Percentiles rank a stretch among this genome's conserved stretches.
phyloP scores from a whole-genome alignment of 2,888 invertebrate species.

The Iselma pallidipennis region DNA sequence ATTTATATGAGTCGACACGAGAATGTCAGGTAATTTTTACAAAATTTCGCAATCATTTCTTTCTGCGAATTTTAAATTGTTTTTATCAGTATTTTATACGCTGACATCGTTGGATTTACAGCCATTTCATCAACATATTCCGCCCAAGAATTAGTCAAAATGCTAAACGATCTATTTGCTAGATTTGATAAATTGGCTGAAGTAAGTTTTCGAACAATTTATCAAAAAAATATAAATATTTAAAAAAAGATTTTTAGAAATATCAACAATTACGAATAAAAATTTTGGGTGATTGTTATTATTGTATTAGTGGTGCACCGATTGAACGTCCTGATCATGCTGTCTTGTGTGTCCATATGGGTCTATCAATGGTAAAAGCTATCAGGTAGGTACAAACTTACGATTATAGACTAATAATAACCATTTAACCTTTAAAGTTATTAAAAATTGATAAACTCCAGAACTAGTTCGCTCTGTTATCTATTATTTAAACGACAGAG shows the following conservation, averaged over 20 bases:
- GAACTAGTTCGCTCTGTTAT: neutral
- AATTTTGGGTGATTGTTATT: slow-evolving; percentile 96
- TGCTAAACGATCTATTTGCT: slow-evolving; percentile 94
- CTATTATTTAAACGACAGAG: neutral
- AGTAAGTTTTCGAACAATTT: slow-evolving; percentile 58
- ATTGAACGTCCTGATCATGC: slow-evolving; percentile 90
- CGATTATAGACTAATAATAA: too few relatives aligned
- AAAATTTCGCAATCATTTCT: neutral
- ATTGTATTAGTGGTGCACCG: slow-evolving; percentile 95
- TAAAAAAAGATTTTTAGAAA: slow-evolving; percentile 73
- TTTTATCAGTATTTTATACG: slow-evolving; percentile 85
- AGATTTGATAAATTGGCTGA: slow-evolving; percentile 89
- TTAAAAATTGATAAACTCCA: neutral
- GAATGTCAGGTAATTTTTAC: slow-evolving; percentile 80
- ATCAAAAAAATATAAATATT: neutral
- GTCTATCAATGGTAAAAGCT: slow-evolving; percentile 94
- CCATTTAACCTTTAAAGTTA: too few relatives aligned
- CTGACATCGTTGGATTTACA: slow-evolving; percentile 97
- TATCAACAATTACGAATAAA: slow-evolving; percentile 94
- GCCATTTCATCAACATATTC: slow-evolving; percentile 94
- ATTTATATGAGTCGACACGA: slow-evolving; percentile 97
- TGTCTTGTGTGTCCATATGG: slow-evolving; percentile 93
- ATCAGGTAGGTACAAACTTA: slow-evolving; percentile 84
- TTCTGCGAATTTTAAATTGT: slow-evolving; percentile 14
- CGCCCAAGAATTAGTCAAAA: slow-evolving; percentile 93